Evolutionary conservation across 2,888 invertebrate genomes (phyloP).

Genomic region (Volucella bombylans): DNA sequence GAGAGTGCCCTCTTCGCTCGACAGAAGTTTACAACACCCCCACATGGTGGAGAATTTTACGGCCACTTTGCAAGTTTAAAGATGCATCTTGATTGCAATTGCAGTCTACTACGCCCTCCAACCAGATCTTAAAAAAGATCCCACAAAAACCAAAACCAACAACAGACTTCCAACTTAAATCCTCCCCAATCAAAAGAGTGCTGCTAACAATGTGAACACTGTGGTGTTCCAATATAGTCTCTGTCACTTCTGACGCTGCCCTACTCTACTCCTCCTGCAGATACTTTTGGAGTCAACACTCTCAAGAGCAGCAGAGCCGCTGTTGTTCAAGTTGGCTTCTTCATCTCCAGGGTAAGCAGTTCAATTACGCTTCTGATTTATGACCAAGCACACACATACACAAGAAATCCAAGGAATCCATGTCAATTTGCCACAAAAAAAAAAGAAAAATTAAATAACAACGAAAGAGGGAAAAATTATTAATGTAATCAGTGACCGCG

Average conservation of each 20-base stretch:
- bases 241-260: conserved; percentile 3
- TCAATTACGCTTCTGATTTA: conserved; percentile 64
- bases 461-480: conserved; percentile 6
- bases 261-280: conserved; percentile 15
- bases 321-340: conserved; percentile 48
- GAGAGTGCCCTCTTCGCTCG: neutral
- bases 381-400: conserved; percentile 36
- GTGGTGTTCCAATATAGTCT: conserved; percentile 4
- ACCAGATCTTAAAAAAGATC: neutral
- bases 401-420: conserved; percentile 40
- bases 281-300: conserved; percentile 46
- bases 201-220: conserved; percentile 50
- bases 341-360: conserved; percentile 43
- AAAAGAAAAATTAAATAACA: conserved; percentile 4
- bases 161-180: conserved; percentile 5
- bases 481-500: conserved; percentile 69
- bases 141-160: neutral
- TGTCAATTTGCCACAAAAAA: conserved; percentile 47
- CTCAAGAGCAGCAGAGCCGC: conserved; percentile 21
- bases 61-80: conserved; percentile 40
- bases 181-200: conserved; percentile 22
- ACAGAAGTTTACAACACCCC: conserved; percentile 18
- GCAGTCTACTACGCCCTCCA: conserved; percentile 10
- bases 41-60: conserved; percentile 27
- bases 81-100: conserved; percentile 33